phyloP scores from a whole-genome alignment of 2,797 vertebrate genomes.

The Xiphorhynchus erythropygius region DNA sequence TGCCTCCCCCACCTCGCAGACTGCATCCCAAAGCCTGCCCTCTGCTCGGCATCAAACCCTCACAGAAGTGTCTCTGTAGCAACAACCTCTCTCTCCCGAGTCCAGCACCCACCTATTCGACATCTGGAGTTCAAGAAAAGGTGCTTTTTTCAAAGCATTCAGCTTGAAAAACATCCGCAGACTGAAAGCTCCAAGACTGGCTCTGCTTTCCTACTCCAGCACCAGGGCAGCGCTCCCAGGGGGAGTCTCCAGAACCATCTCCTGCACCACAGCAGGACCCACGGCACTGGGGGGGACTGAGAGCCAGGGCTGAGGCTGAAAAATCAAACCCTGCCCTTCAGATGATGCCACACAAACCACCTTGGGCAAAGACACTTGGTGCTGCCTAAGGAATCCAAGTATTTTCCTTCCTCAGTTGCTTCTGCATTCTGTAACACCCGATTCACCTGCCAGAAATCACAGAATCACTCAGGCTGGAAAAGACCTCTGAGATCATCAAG shows the following conservation, averaged over 20 bases:
- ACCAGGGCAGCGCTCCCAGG: background rate
- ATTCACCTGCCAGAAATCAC: background rate
- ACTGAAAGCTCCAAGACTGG: slow-evolving; percentile 6
- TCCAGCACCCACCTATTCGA: background rate
- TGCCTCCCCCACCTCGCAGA: slow-evolving; percentile 1
- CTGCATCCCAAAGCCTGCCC: background rate
- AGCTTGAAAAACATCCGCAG: background rate
- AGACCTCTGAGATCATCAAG: background rate
- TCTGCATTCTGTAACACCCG: background rate
- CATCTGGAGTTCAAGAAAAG: slow-evolving; percentile 27
- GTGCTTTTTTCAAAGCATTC: slow-evolving; percentile 17
- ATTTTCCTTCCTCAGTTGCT: background rate
- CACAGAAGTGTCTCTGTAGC: background rate
- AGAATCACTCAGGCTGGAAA: background rate
- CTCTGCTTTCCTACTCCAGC: background rate
- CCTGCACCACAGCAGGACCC: background rate
- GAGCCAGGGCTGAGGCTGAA: background rate
- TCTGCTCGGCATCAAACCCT: slow-evolving; percentile 28
- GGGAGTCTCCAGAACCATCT: background rate
- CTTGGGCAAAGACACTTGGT: background rate
- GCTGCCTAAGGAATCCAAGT: background rate
- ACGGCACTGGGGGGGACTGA: background rate
- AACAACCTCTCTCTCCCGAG: background rate
- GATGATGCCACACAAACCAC: background rate
- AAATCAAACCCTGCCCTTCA: background rate